Percentiles rank a stretch among this genome's conserved stretches.
These are phyloP conservation scores for Vespertilio murinus DNA, from an alignment of 2,797 vertebrate genomes.

Conservation along the genomic window DNA sequence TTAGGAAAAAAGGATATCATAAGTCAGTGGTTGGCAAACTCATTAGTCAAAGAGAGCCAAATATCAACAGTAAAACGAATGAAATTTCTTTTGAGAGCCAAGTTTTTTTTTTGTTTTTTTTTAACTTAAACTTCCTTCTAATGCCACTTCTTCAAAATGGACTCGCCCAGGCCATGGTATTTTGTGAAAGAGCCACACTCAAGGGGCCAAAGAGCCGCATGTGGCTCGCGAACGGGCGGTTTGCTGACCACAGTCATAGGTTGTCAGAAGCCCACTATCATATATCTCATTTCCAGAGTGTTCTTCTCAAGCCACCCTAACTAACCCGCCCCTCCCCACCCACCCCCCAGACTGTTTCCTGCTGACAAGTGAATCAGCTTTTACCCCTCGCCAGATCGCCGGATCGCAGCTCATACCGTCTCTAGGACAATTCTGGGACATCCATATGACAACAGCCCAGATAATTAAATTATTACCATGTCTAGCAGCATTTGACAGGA, in stretches of 20 bases:
- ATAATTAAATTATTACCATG: slow-evolving; percentile 37
- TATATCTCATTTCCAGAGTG: background rate
- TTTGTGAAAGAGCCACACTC: too few relatives aligned
- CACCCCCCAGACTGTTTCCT: background rate
- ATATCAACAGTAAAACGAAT: too few relatives aligned
- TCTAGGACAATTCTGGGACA: background rate
- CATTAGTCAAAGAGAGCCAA: too few relatives aligned
- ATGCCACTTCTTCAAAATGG: too few relatives aligned
- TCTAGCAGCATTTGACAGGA: slow-evolving; percentile 16
- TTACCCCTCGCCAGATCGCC: background rate
- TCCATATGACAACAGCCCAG: background rate
- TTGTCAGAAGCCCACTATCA: background rate
- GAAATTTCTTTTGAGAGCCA: too few relatives aligned
- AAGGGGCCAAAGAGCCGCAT: too few relatives aligned
- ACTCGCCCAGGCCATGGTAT: too few relatives aligned
- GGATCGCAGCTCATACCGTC: background rate
- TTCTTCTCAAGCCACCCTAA: background rate
- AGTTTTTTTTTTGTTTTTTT: too few relatives aligned
- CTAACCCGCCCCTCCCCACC: too few relatives aligned
- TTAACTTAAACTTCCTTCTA: too few relatives aligned
- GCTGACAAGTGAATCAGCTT: background rate
- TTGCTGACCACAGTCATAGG: background rate
- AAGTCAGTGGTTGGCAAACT: too few relatives aligned
- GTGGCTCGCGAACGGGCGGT: too few relatives aligned
- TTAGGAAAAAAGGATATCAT: background rate